These are phyloP conservation scores for Urocyon cinereoargenteus DNA, from an alignment of 2,797 vertebrate species.

Conservation along the genomic window DNA sequence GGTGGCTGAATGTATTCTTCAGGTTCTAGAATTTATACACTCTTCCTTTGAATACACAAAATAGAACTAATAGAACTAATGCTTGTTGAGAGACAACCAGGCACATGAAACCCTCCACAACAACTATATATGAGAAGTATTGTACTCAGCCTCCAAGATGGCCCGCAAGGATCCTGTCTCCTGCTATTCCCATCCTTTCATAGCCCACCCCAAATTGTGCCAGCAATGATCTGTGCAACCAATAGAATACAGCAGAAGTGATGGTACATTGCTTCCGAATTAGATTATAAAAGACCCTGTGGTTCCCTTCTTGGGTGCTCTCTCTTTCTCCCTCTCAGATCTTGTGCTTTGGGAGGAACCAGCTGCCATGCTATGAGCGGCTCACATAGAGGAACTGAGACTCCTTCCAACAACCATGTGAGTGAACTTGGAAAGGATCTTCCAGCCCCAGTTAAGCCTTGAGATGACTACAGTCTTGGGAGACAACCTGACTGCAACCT, in stretches of 20 bases:
- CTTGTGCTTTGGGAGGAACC: neutral
- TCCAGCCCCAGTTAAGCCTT: neutral
- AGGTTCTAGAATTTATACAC: neutral
- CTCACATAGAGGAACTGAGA: neutral
- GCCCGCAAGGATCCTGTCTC: neutral
- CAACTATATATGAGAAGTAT: neutral
- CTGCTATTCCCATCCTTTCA: neutral
- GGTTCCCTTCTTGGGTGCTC: neutral
- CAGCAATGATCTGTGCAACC: neutral
- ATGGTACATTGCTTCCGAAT: neutral
- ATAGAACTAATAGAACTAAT: neutral
- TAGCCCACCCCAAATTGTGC: neutral
- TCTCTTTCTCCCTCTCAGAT: neutral
- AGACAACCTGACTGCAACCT: neutral
- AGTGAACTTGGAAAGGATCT: neutral
- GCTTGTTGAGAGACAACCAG: neutral
- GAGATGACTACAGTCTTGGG: neutral
- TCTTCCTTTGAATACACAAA: neutral
- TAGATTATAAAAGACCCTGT: neutral
- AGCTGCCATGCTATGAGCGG: neutral
- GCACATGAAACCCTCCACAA: neutral
- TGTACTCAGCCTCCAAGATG: neutral
- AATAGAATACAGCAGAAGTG: neutral
- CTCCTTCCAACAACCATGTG: neutral
- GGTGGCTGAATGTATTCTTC: neutral